phyloP scores from a whole-genome alignment of 1,140 invertebrate genomes.

The Sminthurinus signatus region DNA sequence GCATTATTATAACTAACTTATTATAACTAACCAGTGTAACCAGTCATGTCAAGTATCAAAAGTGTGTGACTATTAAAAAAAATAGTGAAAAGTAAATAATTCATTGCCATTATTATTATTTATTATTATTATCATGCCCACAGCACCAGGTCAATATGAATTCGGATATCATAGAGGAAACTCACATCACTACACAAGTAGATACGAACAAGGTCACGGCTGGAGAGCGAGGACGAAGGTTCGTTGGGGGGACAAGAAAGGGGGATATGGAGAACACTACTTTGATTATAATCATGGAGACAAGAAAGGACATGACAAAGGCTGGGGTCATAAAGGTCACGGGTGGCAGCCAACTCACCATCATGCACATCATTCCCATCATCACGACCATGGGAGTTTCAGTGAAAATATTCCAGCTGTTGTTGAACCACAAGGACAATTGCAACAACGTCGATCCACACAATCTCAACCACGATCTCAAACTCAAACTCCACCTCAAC shows the following conservation, averaged over 20 bases:
- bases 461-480: too few relatives aligned
- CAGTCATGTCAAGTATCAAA: too few relatives aligned
- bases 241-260: conserved; percentile 45
- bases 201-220: conserved; percentile 45
- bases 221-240: conserved; percentile 46
- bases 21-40: too few relatives aligned
- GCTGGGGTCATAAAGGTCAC: conserved; percentile 7
- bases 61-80: too few relatives aligned
- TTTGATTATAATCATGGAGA: conserved; percentile 46
- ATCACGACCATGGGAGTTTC: conserved; percentile 15
- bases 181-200: conserved; percentile 45
- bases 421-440: too few relatives aligned
- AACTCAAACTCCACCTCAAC: too few relatives aligned
- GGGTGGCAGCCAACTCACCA: background rate
- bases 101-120: too few relatives aligned
- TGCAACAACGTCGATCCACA: too few relatives aligned
- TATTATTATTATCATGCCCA: too few relatives aligned
- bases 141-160: too few relatives aligned
- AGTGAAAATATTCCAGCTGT: conserved; percentile 21
- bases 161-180: conserved; percentile 46
- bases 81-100: too few relatives aligned
- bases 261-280: conserved; percentile 47
- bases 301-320: conserved; percentile 25
- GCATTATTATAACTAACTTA: background rate
- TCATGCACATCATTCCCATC: too few relatives aligned